Evolutionary conservation across 1,140 invertebrate species (phyloP).

Genomic region (Venturia canescens): DNA sequence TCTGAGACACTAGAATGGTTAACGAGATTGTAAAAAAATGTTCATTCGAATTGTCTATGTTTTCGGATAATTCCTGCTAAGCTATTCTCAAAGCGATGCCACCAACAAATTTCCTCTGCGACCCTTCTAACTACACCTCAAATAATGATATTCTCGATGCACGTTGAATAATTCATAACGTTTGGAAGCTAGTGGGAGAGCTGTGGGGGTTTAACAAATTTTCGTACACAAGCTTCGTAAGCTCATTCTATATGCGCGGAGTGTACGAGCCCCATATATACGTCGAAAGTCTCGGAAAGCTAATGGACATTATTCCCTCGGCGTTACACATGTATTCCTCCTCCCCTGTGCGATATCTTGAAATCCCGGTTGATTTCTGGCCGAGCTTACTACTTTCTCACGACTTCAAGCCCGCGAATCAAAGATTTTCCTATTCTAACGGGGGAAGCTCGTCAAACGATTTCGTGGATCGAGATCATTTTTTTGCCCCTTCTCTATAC

Average conservation of each 20-base stretch:
- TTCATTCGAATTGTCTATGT: background rate
- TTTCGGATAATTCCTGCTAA: background rate
- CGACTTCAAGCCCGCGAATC: background rate
- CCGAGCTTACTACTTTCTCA: conserved; percentile 3
- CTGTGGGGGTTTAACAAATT: conserved; percentile 45
- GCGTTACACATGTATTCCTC: conserved; percentile 14
- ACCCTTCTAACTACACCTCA: conserved; percentile 2
- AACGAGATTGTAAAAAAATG: too few relatives aligned
- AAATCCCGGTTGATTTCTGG: background rate
- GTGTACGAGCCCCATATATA: conserved; percentile 30
- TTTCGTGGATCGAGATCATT: background rate
- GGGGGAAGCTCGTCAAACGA: background rate
- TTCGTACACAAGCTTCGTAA: conserved; percentile 45
- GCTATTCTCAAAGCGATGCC: background rate
- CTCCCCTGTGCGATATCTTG: background rate
- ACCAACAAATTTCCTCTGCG: conserved; percentile 12
- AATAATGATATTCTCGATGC: conserved; percentile 35
- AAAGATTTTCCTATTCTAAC: background rate
- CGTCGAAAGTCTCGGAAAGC: conserved; percentile 17
- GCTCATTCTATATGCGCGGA: conserved; percentile 48
- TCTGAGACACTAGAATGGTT: too few relatives aligned
- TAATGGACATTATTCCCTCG: background rate
- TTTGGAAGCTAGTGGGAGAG: background rate
- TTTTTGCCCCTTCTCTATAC: background rate
- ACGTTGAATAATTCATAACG: conserved; percentile 55